Base-by-base conservation (phyloP, 2,113 vertebrate species). In the Callorhinus ursinus region DNA sequence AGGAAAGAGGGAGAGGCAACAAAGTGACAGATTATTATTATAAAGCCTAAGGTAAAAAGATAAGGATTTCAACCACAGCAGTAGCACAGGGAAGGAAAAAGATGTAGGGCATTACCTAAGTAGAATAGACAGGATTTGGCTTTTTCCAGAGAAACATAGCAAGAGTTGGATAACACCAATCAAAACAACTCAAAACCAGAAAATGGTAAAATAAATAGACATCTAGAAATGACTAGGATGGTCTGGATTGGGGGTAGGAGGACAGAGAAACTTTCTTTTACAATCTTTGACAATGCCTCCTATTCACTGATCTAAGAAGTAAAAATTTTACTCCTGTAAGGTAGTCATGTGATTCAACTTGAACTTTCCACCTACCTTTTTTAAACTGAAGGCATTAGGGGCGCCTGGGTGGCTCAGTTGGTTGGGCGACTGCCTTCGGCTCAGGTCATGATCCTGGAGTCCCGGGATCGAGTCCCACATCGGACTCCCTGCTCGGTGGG, bases 141-240 rank as follows among this genome's bases (percentile, higher is more conserved):
- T 39, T 63, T 97, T 95, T 81, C 82, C 36, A 86, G 10, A 89
- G 72, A 96, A 95, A 97, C 19, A 96, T 13, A 93, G 69, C 3
- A 79, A 82, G 51, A 93, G 13, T 69, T 96, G 59, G 69, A 72
- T 76, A 91, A 67, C 39, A 76, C 22, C 31, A 87, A 61, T 91
- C 28, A 82, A 97, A 93, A 96, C 31, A 49, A 86, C 19, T 82
- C 79, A 72, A 94, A 90, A 88, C 49, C 28, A 96, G 69, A 94
- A 90, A 93, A 59, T 19, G 8, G 22, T 81, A 84, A 33, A 87
- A 87, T 42, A 96, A 94, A 87, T 71, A 90, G n/a, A 84, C n/a
- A 61, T 59, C 49, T 96, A 87, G 55, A 96, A 95, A 93, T 18
- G 89, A 95, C 16, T 67, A 55, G 59, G 55, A 36, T 80, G 80